Conservation (phyloP, 2,113 vertebrate genomes). For the Carettochelys insculpta region DNA sequence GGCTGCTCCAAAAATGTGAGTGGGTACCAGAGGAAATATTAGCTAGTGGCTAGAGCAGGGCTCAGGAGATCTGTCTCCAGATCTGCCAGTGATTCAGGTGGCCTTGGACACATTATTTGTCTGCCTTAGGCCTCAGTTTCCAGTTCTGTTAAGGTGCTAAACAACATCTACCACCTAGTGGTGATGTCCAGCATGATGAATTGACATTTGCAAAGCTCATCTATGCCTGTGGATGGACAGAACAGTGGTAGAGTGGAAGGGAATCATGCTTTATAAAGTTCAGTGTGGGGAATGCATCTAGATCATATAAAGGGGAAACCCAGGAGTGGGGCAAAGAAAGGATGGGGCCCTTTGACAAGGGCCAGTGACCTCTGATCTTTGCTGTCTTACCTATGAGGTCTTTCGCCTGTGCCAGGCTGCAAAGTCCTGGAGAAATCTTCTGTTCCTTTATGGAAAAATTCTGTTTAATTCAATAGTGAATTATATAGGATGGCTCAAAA, state of each 20-base stretch:
- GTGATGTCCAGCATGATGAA: background rate
- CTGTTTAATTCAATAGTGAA: background rate
- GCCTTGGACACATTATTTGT: background rate
- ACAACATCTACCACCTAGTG: background rate
- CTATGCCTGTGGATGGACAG: background rate
- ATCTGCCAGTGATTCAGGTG: background rate
- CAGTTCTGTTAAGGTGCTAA: background rate
- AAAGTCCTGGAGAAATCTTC: background rate
- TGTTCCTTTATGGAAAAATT: background rate
- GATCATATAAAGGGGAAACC: background rate
- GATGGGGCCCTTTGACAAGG: background rate
- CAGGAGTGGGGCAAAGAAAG: background rate
- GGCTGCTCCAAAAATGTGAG: conserved; percentile 90
- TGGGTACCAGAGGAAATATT: background rate
- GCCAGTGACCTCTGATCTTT: background rate
- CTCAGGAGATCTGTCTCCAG: background rate
- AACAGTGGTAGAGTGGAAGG: background rate
- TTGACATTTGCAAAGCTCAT: background rate
- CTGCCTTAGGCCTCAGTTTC: background rate
- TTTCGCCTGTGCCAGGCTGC: background rate
- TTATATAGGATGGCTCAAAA: background rate
- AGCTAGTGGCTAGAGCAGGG: background rate
- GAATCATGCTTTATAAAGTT: background rate
- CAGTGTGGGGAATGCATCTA: background rate
- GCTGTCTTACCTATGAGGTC: background rate